Evolutionary conservation across 2,113 vertebrate genomes (phyloP), one percentile per base, ranked within the genome.

Genomic region (Eulemur rufifrons): DNA sequence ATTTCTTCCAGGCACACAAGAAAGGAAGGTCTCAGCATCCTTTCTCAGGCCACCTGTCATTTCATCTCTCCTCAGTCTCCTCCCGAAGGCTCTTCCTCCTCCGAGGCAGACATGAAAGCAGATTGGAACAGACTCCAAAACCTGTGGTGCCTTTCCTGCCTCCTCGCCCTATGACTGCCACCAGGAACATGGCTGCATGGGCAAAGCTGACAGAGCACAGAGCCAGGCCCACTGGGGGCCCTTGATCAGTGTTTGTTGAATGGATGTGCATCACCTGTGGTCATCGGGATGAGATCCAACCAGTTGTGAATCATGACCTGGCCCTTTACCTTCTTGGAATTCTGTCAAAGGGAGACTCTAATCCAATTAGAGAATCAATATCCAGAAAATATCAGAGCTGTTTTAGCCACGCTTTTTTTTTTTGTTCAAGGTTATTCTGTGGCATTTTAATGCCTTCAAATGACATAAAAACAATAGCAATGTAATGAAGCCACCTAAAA

Each of bases 281-380:
- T 83, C 92, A 78, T 0, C 74, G 71, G 92, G 78, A 89, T 0
- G 2, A 42, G 42, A 50, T 39, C 92, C 94, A 96, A 27, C 34
- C 47, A 66, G 61, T 56, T 54, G 34, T 93, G 93, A 96, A 86
- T 93, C 77, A 81, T 45, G 69, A 63, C 13, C 80, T 64, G 45
- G 39, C 39, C 89, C 92, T 96, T 78, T 59, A 74, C 71, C 56
- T 89, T 71, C 68, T 56, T 97, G 96, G 84, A 96, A 95, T 94
- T 86, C 68, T 97, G 74, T 95, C 95, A 96, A 94, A 95, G n/a
- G 23, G 63, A 89, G 61, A 77, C 86, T 83, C 34, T 95, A 93
- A 97, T 96, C 73, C 93, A 98, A 89, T 96, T 93, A 95, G 83
- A 7, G 34, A 95, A 96, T 94, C 94, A 81, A 97, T 95, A 95